Base-by-base conservation (phyloP, 2,888 invertebrate genomes). In the Trilocha varians region DNA sequence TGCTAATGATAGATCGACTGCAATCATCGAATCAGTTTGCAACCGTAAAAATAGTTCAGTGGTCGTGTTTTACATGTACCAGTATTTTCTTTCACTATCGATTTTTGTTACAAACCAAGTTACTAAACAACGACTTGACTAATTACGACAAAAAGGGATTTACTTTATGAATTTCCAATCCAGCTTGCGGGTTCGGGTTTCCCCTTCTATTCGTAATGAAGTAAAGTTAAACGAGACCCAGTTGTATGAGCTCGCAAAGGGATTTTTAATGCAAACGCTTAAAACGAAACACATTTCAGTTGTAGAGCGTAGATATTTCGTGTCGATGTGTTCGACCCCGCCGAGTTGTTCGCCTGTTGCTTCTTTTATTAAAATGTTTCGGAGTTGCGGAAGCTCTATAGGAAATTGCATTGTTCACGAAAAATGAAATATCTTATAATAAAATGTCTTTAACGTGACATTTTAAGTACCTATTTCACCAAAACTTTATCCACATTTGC, bases 381-480 rank as follows among this genome's bases (percentile, higher is more conserved):
- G 33, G 36, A 46, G 43, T 48, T 48, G 43, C 47, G 46, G 56
- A 54, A 55, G 50, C 46, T 50, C 46, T 42, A 42, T 36, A 45
- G 58, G 52, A 59, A 59, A 60, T 53, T 61, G 51, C 53, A 52
- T 43, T 53, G 45, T 50, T 47, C 48, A 48, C 43, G 40, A 57
- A 54, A 46, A 50, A 40, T n/a, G n/a, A n/a, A n/a, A n/a, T n/a
- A n/a, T n/a, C n/a, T n/a, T n/a, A n/a, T n/a, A n/a, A n/a, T n/a
- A n/a, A n/a, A n/a, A n/a, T n/a, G n/a, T n/a, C n/a, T n/a, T n/a
- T n/a, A n/a, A n/a, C n/a, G n/a, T n/a, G n/a, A n/a, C n/a, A n/a
- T n/a, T n/a, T n/a, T n/a, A n/a, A n/a, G n/a, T n/a, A n/a, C n/a
- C n/a, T n/a, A n/a, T n/a, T n/a, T n/a, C n/a, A n/a, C n/a, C n/a